A percentile compares a stretch with the other conserved stretches of the same genome.
phyloP scores from a whole-genome alignment of 1,140 invertebrate genomes.

The Papilio xuthus region DNA sequence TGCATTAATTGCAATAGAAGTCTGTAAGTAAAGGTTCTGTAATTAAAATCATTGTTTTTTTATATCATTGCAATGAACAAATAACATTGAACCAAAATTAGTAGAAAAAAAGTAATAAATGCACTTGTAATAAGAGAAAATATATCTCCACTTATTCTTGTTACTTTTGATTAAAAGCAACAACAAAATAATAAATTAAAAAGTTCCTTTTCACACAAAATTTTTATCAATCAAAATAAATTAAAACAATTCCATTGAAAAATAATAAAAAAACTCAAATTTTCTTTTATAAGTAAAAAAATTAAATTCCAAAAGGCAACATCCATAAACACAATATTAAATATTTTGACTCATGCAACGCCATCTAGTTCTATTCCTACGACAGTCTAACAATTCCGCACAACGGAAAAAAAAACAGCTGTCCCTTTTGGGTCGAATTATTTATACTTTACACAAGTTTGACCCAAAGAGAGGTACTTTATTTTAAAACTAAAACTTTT shows the following conservation, averaged over 20 bases:
- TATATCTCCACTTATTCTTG: background rate
- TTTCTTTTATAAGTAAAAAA: background rate
- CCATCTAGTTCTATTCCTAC: slow-evolving; percentile 73
- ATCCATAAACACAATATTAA: slow-evolving; percentile 49
- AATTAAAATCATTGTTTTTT: no score
- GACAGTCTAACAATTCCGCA: slow-evolving; percentile 80
- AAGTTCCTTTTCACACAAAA: background rate
- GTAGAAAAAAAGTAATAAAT: no score
- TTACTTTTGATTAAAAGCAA: slow-evolving; percentile 6
- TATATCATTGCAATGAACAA: background rate
- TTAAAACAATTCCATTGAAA: background rate
- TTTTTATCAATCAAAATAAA: background rate
- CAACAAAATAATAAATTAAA: background rate
- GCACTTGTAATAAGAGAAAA: no score
- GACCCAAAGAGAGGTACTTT: slow-evolving; percentile 64
- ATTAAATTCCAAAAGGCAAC: slow-evolving; percentile 44
- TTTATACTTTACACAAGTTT: slow-evolving; percentile 65
- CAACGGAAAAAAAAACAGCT: slow-evolving; percentile 74
- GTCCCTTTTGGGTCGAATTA: slow-evolving; percentile 67
- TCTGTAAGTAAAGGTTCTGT: no score
- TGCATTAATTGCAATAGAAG: background rate
- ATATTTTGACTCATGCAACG: slow-evolving; percentile 62
- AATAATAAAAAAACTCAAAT: background rate
- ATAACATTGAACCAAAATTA: no score
- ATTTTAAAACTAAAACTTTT: slow-evolving; percentile 60